These are phyloP conservation scores for Sphenopsis melanotis DNA, from an alignment of 2,797 vertebrate species.

Conservation along the genomic window DNA sequence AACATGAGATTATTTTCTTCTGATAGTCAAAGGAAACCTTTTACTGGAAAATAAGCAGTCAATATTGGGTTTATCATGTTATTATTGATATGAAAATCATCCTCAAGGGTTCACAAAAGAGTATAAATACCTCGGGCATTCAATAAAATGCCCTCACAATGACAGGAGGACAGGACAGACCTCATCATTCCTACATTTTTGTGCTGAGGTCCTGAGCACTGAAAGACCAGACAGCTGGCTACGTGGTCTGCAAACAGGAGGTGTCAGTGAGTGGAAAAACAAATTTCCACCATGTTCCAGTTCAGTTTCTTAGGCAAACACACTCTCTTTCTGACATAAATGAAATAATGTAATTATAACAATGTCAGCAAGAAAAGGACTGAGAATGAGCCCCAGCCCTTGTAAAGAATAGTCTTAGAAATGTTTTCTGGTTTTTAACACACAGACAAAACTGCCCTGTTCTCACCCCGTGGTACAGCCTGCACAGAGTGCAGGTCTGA, in stretches of 20 bases:
- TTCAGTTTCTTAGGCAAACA: background rate
- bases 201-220: background rate
- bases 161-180: background rate
- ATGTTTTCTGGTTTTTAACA: background rate
- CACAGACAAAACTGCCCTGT: background rate
- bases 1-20: background rate
- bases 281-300: background rate
- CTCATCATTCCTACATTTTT: background rate
- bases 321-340: background rate
- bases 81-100: background rate
- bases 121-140: background rate
- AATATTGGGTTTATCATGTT: background rate
- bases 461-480: fast-evolving
- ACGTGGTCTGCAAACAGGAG: background rate
- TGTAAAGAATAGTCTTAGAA: background rate
- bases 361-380: background rate
- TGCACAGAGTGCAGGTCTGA: background rate
- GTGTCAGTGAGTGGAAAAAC: background rate
- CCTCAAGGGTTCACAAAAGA: background rate
- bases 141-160: background rate
- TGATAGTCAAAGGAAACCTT: background rate
- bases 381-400: fast-evolving
- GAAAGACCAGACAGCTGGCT: background rate
- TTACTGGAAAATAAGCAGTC: background rate
- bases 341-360: background rate